phyloP scores from a whole-genome alignment of 2,113 vertebrate species.

The Albula goreensis region DNA sequence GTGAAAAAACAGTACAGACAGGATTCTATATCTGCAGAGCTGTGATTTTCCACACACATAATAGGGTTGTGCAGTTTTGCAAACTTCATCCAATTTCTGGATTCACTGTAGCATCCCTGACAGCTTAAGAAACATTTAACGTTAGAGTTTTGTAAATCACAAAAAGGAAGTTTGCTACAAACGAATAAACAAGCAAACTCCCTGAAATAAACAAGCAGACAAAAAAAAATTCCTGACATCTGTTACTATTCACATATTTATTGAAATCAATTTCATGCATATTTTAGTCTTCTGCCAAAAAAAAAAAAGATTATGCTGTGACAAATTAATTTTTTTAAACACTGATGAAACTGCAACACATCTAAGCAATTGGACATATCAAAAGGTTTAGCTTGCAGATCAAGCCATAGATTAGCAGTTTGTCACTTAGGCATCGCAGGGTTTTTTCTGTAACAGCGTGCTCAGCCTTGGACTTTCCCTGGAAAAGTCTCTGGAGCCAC shows the following conservation, averaged over 20 bases:
- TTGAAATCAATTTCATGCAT: neutral
- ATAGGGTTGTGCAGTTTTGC: neutral
- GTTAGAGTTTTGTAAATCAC: neutral
- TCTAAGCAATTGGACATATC: neutral
- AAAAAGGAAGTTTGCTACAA: neutral
- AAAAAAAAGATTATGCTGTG: neutral
- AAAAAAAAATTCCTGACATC: neutral
- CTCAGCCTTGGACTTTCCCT: too few relatives aligned
- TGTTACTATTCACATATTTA: neutral
- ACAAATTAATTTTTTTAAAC: neutral
- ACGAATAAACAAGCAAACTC: neutral
- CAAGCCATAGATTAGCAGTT: neutral
- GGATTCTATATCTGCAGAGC: conserved; percentile 10
- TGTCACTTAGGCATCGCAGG: neutral
- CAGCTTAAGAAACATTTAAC: neutral
- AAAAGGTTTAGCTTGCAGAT: neutral
- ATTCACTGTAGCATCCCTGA: neutral
- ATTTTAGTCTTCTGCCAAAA: neutral
- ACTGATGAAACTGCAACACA: neutral
- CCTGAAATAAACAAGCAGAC: neutral
- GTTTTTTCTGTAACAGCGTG: neutral
- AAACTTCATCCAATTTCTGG: neutral
- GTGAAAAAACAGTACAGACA: conserved; percentile 3
- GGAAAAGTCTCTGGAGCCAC: too few relatives aligned
- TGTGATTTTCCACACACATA: neutral